Evolutionary conservation across 2,888 invertebrate species (phyloP).

Genomic region (Diarsia rubi): DNA sequence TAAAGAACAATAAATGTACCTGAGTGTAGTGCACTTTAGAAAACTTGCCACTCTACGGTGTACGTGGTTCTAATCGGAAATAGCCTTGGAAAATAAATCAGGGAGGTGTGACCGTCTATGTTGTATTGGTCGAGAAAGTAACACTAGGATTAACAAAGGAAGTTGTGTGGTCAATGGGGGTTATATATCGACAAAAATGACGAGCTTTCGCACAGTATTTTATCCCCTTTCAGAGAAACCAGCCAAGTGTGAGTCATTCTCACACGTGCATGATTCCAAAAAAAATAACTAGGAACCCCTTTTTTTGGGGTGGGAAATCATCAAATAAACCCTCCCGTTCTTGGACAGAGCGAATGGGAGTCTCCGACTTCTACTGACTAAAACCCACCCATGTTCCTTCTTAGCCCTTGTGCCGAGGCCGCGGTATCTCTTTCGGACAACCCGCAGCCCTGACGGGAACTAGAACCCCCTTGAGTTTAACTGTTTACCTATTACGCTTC

Average conservation of each 20-base stretch:
- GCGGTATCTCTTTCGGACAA: too few relatives aligned
- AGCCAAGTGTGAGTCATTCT: background rate
- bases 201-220: background rate
- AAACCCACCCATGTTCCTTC: too few relatives aligned
- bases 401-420: too few relatives aligned
- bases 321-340: too few relatives aligned
- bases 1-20: slow-evolving; percentile 43
- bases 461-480: background rate
- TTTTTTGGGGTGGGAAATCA: too few relatives aligned
- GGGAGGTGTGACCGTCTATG: background rate
- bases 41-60: slow-evolving; percentile 38
- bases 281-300: background rate
- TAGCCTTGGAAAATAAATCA: slow-evolving; percentile 10
- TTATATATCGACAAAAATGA: background rate
- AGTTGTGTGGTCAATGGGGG: background rate
- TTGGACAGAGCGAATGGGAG: too few relatives aligned
- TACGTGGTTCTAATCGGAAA: slow-evolving; percentile 51
- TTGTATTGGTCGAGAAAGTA: background rate
- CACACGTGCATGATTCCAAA: background rate
- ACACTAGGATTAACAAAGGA: background rate
- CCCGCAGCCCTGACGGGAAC: too few relatives aligned
- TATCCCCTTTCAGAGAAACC: background rate
- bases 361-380: too few relatives aligned
- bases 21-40: slow-evolving; percentile 44
- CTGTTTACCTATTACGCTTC: background rate